Conservation (phyloP, 2,797 vertebrate genomes). For the Dicrostonyx torquatus region DNA sequence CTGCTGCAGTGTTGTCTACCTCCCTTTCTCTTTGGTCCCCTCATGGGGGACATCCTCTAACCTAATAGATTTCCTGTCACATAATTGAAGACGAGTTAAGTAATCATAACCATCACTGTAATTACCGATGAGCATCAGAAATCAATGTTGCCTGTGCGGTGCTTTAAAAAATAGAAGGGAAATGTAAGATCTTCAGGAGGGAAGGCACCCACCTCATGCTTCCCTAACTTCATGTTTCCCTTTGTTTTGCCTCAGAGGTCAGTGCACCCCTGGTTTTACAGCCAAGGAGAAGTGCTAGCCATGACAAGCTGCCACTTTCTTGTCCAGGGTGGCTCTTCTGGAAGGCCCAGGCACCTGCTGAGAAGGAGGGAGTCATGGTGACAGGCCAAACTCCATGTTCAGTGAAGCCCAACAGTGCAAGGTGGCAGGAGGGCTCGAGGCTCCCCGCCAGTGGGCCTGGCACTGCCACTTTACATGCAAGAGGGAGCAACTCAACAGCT, state of each 20-base stretch:
- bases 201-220: background rate
- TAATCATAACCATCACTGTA: conserved; percentile 13
- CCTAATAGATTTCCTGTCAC: conserved; percentile 39
- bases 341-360: conserved; percentile 56
- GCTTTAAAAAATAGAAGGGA: background rate
- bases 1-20: background rate
- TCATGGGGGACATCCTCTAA: background rate
- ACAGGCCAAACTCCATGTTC: conserved; percentile 24
- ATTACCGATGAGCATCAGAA: conserved; percentile 43
- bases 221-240: background rate
- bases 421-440: conserved; percentile 50
- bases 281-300: background rate
- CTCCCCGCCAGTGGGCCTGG: conserved; percentile 38
- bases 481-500: conserved; percentile 77
- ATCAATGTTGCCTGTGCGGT: background rate
- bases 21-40: background rate
- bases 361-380: conserved; percentile 33
- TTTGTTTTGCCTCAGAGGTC: conserved; percentile 29
- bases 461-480: conserved; percentile 70
- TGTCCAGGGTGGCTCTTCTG: conserved; percentile 39
- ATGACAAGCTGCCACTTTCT: conserved; percentile 73
- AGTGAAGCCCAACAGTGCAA: conserved; percentile 48
- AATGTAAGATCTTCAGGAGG: background rate
- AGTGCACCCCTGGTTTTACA: background rate
- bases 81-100: conserved; percentile 53